Evolutionary conservation across 2,797 vertebrate species (phyloP), one percentile per base, ranked within the genome.

Genomic region (Moxostoma hubbsi): DNA sequence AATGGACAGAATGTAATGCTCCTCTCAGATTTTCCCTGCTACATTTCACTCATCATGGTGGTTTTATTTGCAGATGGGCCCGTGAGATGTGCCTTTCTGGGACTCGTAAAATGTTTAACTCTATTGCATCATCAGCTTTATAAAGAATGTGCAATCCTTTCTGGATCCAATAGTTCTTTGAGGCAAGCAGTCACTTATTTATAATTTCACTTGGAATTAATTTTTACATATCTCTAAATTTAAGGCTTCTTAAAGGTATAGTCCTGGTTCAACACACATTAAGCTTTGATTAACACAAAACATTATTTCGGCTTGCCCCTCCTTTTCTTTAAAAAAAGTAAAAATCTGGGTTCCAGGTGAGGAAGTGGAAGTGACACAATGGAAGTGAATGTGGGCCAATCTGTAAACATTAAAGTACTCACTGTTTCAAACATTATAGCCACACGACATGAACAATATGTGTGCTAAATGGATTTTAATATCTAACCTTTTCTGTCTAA

Each of bases 101-200:
- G 66, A 49, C 53, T 82, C 13, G 10, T 83, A 73, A 83, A 86
- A 77, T n/a, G 47, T 11, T 63, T 76, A 70, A 58, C 49, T 62
- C 50, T 63, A 68, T 85, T 83, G 85, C 85, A 59, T 86, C 83
- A 85, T 77, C 72, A 57, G 50, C 36, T 82, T 81, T 75, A 75
- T 5, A 47, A 57, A 66, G 13, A 72, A 53, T 59, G 11, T 9
- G 62, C 72, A 51, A 51, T 65, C 7, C 62, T 81, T 84, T 72
- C 64, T 73, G 47, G 57, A 73, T 75, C 72, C 55, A 54, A 18
- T 59, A 24, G 11, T 53, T 67, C 53, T 79, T 69, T 68, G 62
- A 81, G 43, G 73, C 64, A 45, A 46, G 6, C 12, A 5, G n/a
- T 16, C 4, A 3, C 36, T 79, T 74, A 18, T 71, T 18, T 5